Percentiles rank a stretch among this genome's conserved stretches.
Conservation (phyloP, 2,888 invertebrate species). For the Andrena marginata region DNA sequence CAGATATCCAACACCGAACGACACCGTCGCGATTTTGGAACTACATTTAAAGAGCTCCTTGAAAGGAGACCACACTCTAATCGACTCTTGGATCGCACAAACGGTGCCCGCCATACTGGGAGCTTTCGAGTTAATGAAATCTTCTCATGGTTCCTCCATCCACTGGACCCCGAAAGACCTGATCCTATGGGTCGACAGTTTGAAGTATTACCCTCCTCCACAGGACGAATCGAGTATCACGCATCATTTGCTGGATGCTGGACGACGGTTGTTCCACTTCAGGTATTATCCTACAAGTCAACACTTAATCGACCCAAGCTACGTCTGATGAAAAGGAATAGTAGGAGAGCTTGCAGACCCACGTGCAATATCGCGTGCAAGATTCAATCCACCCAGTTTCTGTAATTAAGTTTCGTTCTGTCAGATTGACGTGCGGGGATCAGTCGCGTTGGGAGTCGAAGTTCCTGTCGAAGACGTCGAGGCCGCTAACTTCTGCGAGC, state of each 20-base stretch:
- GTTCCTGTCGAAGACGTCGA: slow-evolving; percentile 69
- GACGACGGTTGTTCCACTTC: slow-evolving; percentile 76
- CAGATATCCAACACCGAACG: slow-evolving; percentile 75
- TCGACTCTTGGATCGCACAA: slow-evolving; percentile 76
- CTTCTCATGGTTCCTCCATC: slow-evolving; percentile 58
- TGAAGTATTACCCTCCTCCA: slow-evolving; percentile 77
- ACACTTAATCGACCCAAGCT: too few relatives aligned
- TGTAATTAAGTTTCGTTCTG: neutral
- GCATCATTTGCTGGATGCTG: slow-evolving; percentile 76
- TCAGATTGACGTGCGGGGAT: slow-evolving; percentile 72
- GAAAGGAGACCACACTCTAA: slow-evolving; percentile 63
- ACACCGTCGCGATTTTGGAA: slow-evolving; percentile 76
- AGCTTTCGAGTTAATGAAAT: slow-evolving; percentile 70
- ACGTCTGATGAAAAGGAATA: too few relatives aligned
- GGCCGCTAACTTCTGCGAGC: slow-evolving; percentile 49
- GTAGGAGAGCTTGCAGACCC: too few relatives aligned
- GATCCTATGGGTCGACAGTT: slow-evolving; percentile 77
- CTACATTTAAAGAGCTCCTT: slow-evolving; percentile 76
- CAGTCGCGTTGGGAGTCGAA: slow-evolving; percentile 75
- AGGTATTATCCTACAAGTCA: slow-evolving; percentile 62
- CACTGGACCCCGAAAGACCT: slow-evolving; percentile 79
- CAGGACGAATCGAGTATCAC: slow-evolving; percentile 73
- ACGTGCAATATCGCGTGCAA: neutral
- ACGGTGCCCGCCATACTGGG: slow-evolving; percentile 76
- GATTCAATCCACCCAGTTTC: neutral